Percentiles rank a stretch among this genome's conserved stretches.
These are phyloP conservation scores for Mesochorus sp. DNA, from an alignment of 2,888 invertebrate genomes.

Conservation along the genomic window DNA sequence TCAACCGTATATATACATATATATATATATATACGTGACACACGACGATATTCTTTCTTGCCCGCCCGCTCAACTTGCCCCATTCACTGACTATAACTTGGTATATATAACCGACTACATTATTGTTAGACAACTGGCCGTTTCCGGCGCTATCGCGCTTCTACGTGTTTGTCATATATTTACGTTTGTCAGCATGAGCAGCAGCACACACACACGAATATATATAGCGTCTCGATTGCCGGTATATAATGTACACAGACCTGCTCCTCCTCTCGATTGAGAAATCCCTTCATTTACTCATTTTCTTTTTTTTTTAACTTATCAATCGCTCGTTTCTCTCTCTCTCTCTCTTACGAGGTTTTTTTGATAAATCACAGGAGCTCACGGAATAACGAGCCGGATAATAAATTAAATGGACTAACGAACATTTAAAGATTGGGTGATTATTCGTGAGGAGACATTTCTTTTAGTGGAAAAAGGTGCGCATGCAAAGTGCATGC, in stretches of 20 bases:
- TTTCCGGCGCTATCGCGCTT: conserved; percentile 79
- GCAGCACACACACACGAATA: conserved; percentile 57
- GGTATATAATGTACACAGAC: neutral
- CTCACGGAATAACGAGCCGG: too few relatives aligned
- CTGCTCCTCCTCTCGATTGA: neutral
- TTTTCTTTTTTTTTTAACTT: neutral
- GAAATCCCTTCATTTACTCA: conserved; percentile 10
- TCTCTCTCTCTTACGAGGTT: neutral
- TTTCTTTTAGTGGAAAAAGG: too few relatives aligned
- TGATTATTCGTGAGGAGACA: too few relatives aligned
- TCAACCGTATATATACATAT: too few relatives aligned
- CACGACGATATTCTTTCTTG: conserved; percentile 17
- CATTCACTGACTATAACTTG: conserved; percentile 37
- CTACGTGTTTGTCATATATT: conserved; percentile 80
- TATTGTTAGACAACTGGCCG: conserved; percentile 79
- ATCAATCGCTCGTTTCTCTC: neutral
- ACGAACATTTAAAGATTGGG: too few relatives aligned
- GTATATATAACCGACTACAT: conserved; percentile 74
- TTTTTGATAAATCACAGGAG: too few relatives aligned
- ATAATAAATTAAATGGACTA: too few relatives aligned
- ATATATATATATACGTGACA: too few relatives aligned
- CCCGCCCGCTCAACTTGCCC: neutral
- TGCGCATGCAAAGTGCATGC: conserved; percentile 21
- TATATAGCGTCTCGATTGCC: conserved; percentile 30
- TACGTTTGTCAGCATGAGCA: conserved; percentile 64